These are phyloP conservation scores for Dinocampus coccinellae DNA, from an alignment of 2,888 invertebrate species.

Conservation along the genomic window DNA sequence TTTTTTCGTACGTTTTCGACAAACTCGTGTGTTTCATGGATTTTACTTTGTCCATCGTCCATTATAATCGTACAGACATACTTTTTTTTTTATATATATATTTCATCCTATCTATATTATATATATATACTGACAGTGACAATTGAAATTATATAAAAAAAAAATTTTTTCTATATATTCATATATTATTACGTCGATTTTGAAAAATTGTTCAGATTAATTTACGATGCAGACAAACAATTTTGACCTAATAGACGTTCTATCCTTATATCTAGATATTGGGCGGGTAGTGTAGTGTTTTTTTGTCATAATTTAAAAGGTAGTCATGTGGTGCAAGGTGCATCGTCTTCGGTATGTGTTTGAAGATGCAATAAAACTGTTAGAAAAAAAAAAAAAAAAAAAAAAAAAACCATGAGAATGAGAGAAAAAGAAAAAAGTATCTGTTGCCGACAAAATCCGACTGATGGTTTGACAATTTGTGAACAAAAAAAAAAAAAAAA, in stretches of 20 bases:
- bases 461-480: neutral
- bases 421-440: neutral
- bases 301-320: neutral
- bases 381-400: conserved; percentile 10
- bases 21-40: neutral
- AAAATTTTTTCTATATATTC: neutral
- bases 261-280: too few species aligned
- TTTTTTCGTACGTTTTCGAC: neutral
- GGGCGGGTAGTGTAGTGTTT: too few species aligned
- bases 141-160: neutral
- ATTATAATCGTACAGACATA: neutral
- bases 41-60: neutral
- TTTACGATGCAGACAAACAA: too few species aligned
- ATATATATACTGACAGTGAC: neutral
- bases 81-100: neutral
- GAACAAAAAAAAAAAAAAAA: conserved; percentile 37
- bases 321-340: neutral
- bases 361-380: conserved; percentile 38
- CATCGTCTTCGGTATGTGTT: conserved; percentile 35
- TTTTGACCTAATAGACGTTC: too few species aligned
- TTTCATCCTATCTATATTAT: neutral
- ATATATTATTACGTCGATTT: neutral
- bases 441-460: neutral
- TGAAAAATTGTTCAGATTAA: too few species aligned
- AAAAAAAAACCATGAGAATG: conserved; percentile 28